Evolutionary conservation across 2,888 invertebrate species (phyloP), one percentile per base, ranked within the genome.

Genomic region (Congeria kusceri): DNA sequence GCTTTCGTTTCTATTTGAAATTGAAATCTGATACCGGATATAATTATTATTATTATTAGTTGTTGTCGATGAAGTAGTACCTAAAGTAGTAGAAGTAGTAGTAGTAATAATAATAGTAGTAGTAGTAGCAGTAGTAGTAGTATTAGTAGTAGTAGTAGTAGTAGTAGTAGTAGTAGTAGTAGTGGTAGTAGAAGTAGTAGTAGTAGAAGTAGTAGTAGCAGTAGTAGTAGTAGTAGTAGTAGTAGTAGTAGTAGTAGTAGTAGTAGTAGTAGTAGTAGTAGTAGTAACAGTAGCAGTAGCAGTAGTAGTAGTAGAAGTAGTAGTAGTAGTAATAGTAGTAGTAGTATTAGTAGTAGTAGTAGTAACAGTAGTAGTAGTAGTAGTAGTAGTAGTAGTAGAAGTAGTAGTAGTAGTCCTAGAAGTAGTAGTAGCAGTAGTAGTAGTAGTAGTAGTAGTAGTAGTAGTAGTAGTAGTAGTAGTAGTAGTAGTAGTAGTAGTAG

Each of bases 81-180:
- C n/a, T n/a, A n/a, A n/a, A n/a, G n/a, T n/a, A n/a, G n/a, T n/a
- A 61, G 70, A 62, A 61, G 70, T 70, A 70, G 70, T 70, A 61
- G 70, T 70, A 70, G 70, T 70, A 70, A 62, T 70, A 61, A 49
- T 53, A 65, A 64, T 64, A 65, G 71, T 65, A 65, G 39, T 65
- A 56, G 46, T 44, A 44, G 46, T 44, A 44, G 46, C 18, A 44
- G 46, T 44, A 44, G 46, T 44, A 44, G 46, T 44, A n/a, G n/a
- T n/a, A n/a, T n/a, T n/a, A n/a, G n/a, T n/a, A n/a, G n/a, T n/a
- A n/a, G n/a, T n/a, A n/a, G 46, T 44, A 44, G 46, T 44, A 44
- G 46, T 44, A 44, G 46, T 44, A 44, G 46, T 44, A 44, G 46
- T 44, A 44, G 46, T 44, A 44, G 46, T 44, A 44, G 46, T 44